phyloP scores from a whole-genome alignment of 2,888 invertebrate genomes.

The Sinohyriopsis cumingii region DNA sequence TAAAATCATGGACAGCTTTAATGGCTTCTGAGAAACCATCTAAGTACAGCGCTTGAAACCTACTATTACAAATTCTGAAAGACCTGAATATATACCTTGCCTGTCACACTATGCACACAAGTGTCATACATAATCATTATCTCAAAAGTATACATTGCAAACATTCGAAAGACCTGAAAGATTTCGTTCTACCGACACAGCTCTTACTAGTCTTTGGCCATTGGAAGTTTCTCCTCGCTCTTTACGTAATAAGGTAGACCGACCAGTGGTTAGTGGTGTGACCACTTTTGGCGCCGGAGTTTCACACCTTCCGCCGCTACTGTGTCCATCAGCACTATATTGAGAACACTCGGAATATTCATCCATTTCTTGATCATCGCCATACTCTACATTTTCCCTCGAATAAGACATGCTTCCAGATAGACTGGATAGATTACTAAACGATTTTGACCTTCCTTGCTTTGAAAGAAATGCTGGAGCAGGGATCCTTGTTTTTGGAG shows the following conservation, averaged over 20 bases:
- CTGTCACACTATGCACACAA: slow-evolving; percentile 1
- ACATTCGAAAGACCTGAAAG: slow-evolving; percentile 30
- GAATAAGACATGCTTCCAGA: slow-evolving; percentile 14
- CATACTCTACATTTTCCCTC: slow-evolving; percentile 13
- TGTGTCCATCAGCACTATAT: slow-evolving; percentile 9
- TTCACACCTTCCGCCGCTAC: slow-evolving; percentile 38
- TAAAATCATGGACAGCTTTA: no score
- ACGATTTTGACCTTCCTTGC: slow-evolving; percentile 48
- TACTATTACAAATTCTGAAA: no score
- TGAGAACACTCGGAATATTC: slow-evolving; percentile 31
- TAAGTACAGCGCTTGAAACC: no score
- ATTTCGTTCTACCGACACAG: slow-evolving; percentile 44
- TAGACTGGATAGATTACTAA: slow-evolving; percentile 36
- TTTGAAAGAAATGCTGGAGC: slow-evolving; percentile 48
- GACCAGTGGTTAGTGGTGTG: slow-evolving; percentile 61
- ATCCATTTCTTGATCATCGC: slow-evolving; percentile 18
- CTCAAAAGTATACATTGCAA: slow-evolving; percentile 23
- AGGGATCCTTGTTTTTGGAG: slow-evolving; percentile 50
- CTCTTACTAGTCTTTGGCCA: slow-evolving; percentile 27
- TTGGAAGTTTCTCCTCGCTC: slow-evolving; percentile 12
- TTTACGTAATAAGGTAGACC: slow-evolving; percentile 53
- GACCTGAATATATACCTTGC: no score
- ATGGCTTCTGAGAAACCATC: no score
- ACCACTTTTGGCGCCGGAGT: slow-evolving; percentile 55
- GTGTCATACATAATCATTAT: slow-evolving; percentile 43